Evolutionary conservation across 2,797 vertebrate genomes (phyloP), one percentile per base, ranked within the genome.

Genomic region (Macroramphosus scolopax): DNA sequence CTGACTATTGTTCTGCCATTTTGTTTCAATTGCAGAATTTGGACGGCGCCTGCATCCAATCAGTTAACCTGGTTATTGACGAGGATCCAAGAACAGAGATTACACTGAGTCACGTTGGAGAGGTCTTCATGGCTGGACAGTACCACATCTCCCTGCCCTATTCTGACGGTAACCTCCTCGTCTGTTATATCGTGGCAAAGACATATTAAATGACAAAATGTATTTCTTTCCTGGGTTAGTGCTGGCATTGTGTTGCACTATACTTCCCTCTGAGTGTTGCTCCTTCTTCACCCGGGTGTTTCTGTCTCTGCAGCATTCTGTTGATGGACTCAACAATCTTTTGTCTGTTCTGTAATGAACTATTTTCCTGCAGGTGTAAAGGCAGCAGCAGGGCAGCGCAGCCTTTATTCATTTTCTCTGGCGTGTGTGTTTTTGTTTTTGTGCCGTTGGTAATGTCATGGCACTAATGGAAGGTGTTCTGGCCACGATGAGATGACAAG

Each of bases 121-220:
- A 96, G 64, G 89, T 98, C 71, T 92, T 93, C 82, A 77, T 95
- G 75, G 89, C 92, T 20, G 92, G 93, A 74, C 94, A 95, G 70
- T 95, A 96, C 89, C 94, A 92, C 83, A 85, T 97, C 88, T 94
- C 89, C 31, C 87, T 92, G 52, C 96, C 96, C 29, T 98, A 96
- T 51, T 92, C 86, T 33, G 94, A 98, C 9, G 96, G 96, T 98
- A 94, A 68, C 29, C 6, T 18, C 36, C 47, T 43, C 36, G 2
- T 66, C 50, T 54, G 52, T 66, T 46, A 60, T 62, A 16, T 49
- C 15, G 59, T 12, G 51, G 55, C 42, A 24, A 41, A 26, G 22
- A 35, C 10, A 43, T 59, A 79, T 80, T 69, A 45, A 80, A 70
- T 82, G 71, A 78, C 75, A 64, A 60, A 15, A 31, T 14, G 8